Conservation (phyloP, 1,140 invertebrate genomes). For the Leguminivora glycinivorella region DNA sequence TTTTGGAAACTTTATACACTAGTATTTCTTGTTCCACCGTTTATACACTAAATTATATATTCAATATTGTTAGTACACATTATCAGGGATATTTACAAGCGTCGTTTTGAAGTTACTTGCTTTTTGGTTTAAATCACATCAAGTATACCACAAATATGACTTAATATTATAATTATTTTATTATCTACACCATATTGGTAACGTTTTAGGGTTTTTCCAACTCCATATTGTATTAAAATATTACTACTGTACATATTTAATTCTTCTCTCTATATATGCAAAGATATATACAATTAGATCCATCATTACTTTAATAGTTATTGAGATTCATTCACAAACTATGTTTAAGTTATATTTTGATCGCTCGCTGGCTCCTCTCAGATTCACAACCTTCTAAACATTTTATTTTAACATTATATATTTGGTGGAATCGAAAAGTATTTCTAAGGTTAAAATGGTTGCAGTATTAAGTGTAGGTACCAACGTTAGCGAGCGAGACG, state of each 20-base stretch:
- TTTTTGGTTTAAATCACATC: constrained; percentile 75
- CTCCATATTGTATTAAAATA: constrained; percentile 37
- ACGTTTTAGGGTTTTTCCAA: constrained; percentile 25
- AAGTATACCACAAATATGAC: constrained; percentile 68
- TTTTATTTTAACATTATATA: no score
- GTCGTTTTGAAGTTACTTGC: constrained; percentile 50
- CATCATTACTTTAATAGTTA: constrained; percentile 1
- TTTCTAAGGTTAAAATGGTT: constrained; percentile 10
- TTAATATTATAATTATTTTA: constrained; percentile 43
- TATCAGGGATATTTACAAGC: constrained; percentile 59
- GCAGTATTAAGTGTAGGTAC: constrained; percentile 13
- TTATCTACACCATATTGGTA: constrained; percentile 56
- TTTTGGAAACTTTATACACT: background rate
- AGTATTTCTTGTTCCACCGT: background rate
- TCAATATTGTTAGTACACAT: constrained; percentile 33
- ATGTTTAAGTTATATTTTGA: constrained; percentile 1
- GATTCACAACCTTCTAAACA: constrained; percentile 20
- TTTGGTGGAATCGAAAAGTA: constrained; percentile 4
- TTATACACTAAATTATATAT: constrained; percentile 12
- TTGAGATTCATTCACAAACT: constrained; percentile 18
- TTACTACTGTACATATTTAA: constrained; percentile 34
- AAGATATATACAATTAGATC: constrained; percentile 17
- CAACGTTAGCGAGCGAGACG: constrained; percentile 31
- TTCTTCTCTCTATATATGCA: constrained; percentile 29
- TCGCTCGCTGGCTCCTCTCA: constrained; percentile 2